Evolutionary conservation across 2,113 vertebrate genomes (phyloP), one percentile per base, ranked within the genome.

Genomic region (Smithornis capensis): DNA sequence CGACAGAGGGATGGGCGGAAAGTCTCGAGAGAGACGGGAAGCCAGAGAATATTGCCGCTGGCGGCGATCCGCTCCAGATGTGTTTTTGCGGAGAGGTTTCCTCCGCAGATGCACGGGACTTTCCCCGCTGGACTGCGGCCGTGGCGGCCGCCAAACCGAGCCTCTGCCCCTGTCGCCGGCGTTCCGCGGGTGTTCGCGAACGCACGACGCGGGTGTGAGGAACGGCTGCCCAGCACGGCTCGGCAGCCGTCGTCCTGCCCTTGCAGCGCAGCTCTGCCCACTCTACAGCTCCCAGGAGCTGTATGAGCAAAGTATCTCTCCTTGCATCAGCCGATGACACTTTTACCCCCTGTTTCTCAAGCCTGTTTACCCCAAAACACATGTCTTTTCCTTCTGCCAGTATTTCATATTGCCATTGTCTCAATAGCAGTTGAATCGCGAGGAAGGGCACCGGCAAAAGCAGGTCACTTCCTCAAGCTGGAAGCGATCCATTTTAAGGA

Each of bases 381-480:
- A 69, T 16, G 40, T 85, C 10, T 67, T 82, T 47, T 74, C 74
- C 42, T 40, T 69, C 38, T 55, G 35, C 74, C 56, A 75, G 67
- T n/a, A 74, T 71, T 88, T 92, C 86, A 27, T 50, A 7, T 78
- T 95, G 95, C 92, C 96, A 59, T 71, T 75, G 79, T 74, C 84
- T 88, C 87, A 93, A 96, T 90, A 94, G 94, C 90, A 83, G 93
- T 83, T 75, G 96, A 98, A 92, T 74, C 64, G 87, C 44, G 95
- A 96, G 92, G 90, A 89, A 64, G 94, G 82, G 90, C 87, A 85
- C 37, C 59, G 85, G 90, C 65, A 82, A 87, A 70, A 93, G 91
- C 91, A 96, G 94, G 94, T 95, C 95, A 96, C 95, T 90, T 92
- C 97, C 95, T 92, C 79, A 76, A 68, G 47, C 59, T 63, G 93